Evolutionary conservation across 2,113 vertebrate genomes (phyloP).

Genomic region (Tursiops truncatus): DNA sequence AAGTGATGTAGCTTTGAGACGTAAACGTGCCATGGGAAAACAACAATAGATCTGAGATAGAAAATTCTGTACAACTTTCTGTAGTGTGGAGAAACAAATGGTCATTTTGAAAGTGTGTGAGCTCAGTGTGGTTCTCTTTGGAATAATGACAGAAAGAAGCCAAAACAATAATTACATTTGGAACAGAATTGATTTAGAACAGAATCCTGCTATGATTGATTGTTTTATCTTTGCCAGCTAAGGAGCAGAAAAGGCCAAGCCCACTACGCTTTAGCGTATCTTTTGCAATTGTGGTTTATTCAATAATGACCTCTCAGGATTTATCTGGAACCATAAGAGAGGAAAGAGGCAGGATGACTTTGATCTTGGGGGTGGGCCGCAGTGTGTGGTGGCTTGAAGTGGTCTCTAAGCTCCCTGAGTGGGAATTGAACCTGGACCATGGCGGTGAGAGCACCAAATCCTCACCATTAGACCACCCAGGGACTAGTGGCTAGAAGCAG

Average conservation of each 20-base stretch:
- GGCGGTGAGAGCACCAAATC: not conserved
- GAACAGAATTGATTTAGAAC: conserved; percentile 58
- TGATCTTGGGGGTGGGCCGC: not conserved
- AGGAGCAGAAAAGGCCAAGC: conserved; percentile 32
- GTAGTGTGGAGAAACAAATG: conserved; percentile 27
- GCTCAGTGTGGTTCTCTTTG: conserved; percentile 50
- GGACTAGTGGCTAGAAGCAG: not conserved
- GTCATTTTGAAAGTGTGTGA: conserved; percentile 49
- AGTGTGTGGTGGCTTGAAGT: not conserved
- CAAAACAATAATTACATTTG: conserved; percentile 48
- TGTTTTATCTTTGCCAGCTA: conserved; percentile 32
- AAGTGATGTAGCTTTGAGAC: not conserved
- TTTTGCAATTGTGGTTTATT: conserved; percentile 32
- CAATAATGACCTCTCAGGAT: conserved; percentile 37
- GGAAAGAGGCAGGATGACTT: not conserved
- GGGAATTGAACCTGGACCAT: not conserved
- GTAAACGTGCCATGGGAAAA: not conserved
- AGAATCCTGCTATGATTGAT: conserved; percentile 43
- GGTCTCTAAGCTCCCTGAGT: not conserved
- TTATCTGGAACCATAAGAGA: conserved; percentile 7
- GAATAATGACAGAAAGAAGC: conserved; percentile 52
- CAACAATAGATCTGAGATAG: not conserved
- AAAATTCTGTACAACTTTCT: not conserved
- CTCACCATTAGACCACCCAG: too few relatives aligned
- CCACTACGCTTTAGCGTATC: not conserved